These are phyloP conservation scores for Apteryx mantelli DNA, from an alignment of 2,113 vertebrate species.

Conservation along the genomic window DNA sequence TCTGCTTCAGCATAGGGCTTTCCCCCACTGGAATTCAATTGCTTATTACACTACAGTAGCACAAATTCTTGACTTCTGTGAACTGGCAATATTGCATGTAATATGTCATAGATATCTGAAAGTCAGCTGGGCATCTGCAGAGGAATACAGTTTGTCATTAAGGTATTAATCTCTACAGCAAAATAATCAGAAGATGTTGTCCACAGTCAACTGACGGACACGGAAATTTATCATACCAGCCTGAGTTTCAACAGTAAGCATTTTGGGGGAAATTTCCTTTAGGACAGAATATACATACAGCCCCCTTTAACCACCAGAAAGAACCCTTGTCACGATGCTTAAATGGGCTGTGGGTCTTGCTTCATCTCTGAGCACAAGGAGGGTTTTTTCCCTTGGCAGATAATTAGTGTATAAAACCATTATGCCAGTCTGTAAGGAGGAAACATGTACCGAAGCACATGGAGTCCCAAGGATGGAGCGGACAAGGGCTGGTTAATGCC, in stretches of 20 bases:
- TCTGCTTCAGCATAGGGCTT: background rate
- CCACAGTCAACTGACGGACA: background rate
- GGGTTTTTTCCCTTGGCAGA: too few relatives aligned
- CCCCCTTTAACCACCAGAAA: background rate
- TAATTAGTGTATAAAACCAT: too few relatives aligned
- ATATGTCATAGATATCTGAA: background rate
- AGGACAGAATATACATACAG: background rate
- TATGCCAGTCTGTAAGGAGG: too few relatives aligned
- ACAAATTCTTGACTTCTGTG: background rate
- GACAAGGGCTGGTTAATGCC: too few relatives aligned
- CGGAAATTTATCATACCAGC: background rate
- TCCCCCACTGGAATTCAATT: background rate
- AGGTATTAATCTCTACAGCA: background rate
- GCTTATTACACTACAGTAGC: background rate
- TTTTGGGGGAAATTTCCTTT: background rate
- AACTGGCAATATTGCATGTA: background rate
- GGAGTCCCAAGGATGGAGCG: too few relatives aligned
- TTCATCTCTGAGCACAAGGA: too few relatives aligned
- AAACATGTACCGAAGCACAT: too few relatives aligned
- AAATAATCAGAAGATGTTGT: background rate
- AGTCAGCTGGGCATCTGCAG: background rate
- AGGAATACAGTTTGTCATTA: background rate
- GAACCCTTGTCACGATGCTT: background rate
- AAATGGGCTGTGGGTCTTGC: background rate
- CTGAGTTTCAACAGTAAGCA: background rate